Evolutionary conservation across 1,140 invertebrate species (phyloP).

Genomic region (Papilio polyxenes): DNA sequence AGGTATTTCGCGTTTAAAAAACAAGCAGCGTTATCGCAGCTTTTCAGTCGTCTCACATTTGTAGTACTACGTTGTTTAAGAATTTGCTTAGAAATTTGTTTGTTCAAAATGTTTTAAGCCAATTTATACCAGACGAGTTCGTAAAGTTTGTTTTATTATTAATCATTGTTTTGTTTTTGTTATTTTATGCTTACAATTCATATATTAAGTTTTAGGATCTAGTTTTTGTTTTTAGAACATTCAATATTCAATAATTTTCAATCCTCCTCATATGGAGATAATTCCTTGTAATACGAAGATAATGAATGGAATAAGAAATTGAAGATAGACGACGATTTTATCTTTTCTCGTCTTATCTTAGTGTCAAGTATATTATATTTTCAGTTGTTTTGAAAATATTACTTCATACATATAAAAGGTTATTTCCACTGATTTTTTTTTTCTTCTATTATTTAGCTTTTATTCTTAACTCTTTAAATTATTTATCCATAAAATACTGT

Average conservation of each 20-base stretch:
- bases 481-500: background rate
- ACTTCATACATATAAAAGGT: too few species aligned
- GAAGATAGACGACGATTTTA: too few species aligned
- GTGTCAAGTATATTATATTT: too few species aligned
- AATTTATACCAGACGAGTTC: background rate
- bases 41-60: background rate
- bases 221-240: background rate
- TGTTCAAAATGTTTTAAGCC: background rate
- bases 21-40: background rate
- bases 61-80: background rate
- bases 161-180: background rate
- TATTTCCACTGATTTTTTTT: background rate
- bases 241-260: too few species aligned
- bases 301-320: too few species aligned
- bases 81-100: constrained; percentile 2
- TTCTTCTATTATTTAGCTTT: background rate
- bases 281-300: too few species aligned
- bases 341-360: too few species aligned
- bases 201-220: background rate
- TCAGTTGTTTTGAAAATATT: too few species aligned
- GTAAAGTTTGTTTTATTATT: background rate
- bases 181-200: background rate
- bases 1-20: background rate
- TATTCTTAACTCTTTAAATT: constrained; percentile 10
- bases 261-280: too few species aligned